Percentiles rank a stretch among this genome's conserved stretches.
phyloP scores from a whole-genome alignment of 2,797 vertebrate species.

The Gobio occitaniae region DNA sequence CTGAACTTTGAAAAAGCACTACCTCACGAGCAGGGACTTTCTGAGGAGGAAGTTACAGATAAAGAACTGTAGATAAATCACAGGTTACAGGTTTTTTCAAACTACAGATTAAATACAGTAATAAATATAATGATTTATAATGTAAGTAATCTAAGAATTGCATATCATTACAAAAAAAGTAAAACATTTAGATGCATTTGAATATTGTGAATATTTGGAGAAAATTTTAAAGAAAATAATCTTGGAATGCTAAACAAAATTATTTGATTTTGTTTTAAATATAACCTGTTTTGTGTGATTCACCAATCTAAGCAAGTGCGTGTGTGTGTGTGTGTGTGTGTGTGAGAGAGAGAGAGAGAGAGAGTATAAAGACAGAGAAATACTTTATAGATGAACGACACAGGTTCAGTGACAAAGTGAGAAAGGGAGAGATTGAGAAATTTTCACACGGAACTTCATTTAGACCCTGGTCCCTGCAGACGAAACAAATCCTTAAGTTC shows the following conservation, averaged over 20 bases:
- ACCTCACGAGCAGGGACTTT: no score
- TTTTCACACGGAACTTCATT: no score
- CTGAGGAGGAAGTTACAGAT: no score
- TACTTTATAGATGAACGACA: not conserved
- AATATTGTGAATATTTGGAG: not conserved
- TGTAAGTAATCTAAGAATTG: not conserved
- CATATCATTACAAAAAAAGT: not conserved
- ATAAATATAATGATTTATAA: not conserved
- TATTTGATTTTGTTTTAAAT: not conserved
- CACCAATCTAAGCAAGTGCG: not conserved
- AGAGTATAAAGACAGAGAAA: not conserved
- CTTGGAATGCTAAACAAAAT: not conserved
- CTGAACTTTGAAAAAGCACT: no score
- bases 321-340: not conserved
- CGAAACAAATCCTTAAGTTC: no score
- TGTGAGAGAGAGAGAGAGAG: not conserved
- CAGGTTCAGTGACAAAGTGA: not conserved
- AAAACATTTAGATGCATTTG: no score
- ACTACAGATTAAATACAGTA: no score
- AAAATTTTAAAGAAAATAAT: not conserved
- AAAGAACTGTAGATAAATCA: no score
- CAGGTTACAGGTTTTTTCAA: no score
- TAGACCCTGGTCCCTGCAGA: no score
- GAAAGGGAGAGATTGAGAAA: not conserved
- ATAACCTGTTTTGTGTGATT: not conserved